A percentile compares a stretch with the other conserved stretches of the same genome.
phyloP scores from a whole-genome alignment of 2,888 invertebrate species.

The Caradrina kadenii region DNA sequence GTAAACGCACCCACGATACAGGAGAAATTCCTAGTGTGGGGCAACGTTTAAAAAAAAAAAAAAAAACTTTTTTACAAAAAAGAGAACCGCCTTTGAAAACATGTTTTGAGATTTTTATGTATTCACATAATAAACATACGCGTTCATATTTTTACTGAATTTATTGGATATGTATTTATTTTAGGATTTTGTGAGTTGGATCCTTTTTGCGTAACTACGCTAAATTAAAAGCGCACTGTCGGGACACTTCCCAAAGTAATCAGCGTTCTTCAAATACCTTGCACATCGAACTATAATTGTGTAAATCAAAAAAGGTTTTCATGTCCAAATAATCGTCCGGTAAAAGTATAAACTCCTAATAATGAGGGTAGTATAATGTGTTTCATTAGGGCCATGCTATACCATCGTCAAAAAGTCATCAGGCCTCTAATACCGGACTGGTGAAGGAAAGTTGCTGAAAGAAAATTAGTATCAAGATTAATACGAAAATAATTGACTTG shows the following conservation, averaged over 20 bases:
- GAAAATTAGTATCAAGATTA: constrained; percentile 41
- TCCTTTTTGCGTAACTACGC: no score
- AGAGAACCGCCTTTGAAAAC: no score
- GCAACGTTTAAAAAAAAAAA: no score
- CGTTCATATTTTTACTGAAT: no score
- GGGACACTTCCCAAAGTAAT: background rate
- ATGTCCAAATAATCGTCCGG: constrained; percentile 12
- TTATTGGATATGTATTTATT: no score
- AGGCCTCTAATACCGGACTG: constrained; percentile 34
- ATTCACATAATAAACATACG: no score
- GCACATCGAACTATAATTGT: background rate
- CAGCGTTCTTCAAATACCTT: background rate
- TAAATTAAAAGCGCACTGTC: no score
- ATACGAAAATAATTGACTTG: constrained; percentile 50
- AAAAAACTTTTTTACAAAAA: no score
- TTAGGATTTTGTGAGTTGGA: no score
- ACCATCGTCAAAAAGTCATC: constrained; percentile 76
- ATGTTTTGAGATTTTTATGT: no score
- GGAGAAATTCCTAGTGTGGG: no score
- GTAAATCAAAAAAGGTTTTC: constrained; percentile 5
- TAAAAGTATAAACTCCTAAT: constrained; percentile 50
- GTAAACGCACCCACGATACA: no score
- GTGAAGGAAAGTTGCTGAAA: constrained; percentile 39
- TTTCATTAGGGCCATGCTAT: constrained; percentile 75
- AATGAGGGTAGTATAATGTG: constrained; percentile 51